Base-by-base conservation (phyloP, 2,797 vertebrate genomes). In the Cetoscarus ocellatus region DNA sequence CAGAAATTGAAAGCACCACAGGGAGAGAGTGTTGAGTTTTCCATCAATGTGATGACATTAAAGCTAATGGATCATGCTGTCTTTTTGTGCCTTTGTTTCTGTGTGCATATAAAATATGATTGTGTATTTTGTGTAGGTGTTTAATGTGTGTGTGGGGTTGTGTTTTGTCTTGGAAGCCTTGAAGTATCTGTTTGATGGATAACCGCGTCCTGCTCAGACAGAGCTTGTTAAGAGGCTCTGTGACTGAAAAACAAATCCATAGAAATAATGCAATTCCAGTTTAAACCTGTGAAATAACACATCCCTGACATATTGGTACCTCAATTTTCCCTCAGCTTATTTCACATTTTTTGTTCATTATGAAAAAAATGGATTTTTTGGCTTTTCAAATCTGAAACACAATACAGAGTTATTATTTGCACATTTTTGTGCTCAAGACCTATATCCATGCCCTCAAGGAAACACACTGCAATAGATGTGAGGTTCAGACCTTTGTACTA, bases 231-330 rank as follows among this genome's bases (percentile, higher is more conserved):
- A 68, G 50, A 36, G 50, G 9, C 52, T 59, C 45, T 44, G 36
- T 53, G 51, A 54, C 15, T 60, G 50, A 72, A 78, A n/a, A 69
- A 77, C 66, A 13, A 61, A 68, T 63, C 50, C 49, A 27, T 62
- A 50, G 14, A 60, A 80, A 63, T 73, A 74, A 67, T 50, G 7
- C 12, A 7, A 65, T 60, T 18, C 8, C 17, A 14, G 17, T 15
- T 69, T 75, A 49, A 47, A 39, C 54, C n/a, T 55, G 39, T 75
- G 36, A 61, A 61, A 61, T 57, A 52, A 67, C 38, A 19, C 10
- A 35, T 3, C n/a, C 57, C 17, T 12, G 49, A 66, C 14, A 53
- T 42, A 12, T 10, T 40, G 48, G n/a, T 5, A 18, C n/a, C 3
- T n/a, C 10, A 50, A 8, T 11, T 19, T 27, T 10, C 44, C 10